Conservation (phyloP, 2,113 vertebrate species). For the Hoplias malabaricus region DNA sequence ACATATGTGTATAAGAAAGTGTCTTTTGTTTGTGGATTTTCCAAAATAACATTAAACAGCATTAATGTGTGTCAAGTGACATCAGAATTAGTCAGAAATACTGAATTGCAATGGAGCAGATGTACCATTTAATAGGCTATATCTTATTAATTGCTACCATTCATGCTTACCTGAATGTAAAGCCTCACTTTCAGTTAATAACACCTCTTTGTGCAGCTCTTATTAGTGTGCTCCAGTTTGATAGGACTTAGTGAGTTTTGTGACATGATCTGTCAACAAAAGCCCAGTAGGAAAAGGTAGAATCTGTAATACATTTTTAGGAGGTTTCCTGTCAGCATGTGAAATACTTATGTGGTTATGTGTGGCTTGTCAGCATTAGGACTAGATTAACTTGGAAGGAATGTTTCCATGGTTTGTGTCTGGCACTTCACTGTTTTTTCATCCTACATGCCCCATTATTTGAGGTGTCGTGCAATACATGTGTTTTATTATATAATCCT, state of each 20-base stretch:
- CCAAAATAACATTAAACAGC: neutral
- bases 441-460: neutral
- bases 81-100: neutral
- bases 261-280: neutral
- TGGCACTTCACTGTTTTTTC: neutral
- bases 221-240: neutral
- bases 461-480: neutral
- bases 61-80: neutral
- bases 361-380: neutral
- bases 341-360: neutral
- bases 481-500: neutral
- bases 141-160: neutral
- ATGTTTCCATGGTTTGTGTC: neutral
- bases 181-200: neutral
- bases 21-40: too few relatives aligned
- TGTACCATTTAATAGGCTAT: neutral
- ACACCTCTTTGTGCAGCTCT: neutral
- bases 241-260: neutral
- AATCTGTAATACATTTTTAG: neutral
- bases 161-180: neutral
- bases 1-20: too few relatives aligned
- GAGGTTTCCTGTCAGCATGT: neutral
- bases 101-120: neutral
- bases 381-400: neutral
- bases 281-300: neutral